Evolutionary conservation across 1,140 invertebrate species (phyloP).

Genomic region (Brachystomella parvula): DNA sequence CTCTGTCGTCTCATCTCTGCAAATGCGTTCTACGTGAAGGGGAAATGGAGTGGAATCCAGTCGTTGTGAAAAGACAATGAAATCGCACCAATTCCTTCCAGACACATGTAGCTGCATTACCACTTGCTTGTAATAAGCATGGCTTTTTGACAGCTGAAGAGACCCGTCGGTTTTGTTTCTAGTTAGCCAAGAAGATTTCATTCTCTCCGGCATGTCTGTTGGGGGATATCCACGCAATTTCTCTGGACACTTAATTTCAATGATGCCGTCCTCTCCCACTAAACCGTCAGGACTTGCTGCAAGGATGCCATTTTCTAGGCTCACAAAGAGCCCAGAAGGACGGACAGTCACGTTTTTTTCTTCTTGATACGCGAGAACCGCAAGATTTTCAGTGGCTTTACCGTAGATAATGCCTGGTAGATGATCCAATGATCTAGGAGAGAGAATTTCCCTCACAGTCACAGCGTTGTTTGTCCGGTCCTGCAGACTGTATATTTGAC

Average conservation of each 20-base stretch:
- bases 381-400: not conserved
- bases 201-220: not conserved
- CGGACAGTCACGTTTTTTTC: no score
- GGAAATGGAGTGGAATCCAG: not conserved
- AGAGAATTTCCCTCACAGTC: not conserved
- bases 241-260: not conserved
- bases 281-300: not conserved
- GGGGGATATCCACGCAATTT: not conserved
- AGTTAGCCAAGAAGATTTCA: not conserved
- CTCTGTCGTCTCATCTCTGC: not conserved
- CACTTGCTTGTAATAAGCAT: slow-evolving; percentile 29
- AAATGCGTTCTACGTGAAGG: slow-evolving; percentile 8
- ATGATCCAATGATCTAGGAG: not conserved
- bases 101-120: slow-evolving; percentile 27
- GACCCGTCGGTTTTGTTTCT: not conserved
- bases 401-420: not conserved
- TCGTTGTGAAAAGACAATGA: slow-evolving; percentile 33
- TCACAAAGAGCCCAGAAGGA: not conserved
- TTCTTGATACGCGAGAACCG: not conserved
- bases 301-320: not conserved
- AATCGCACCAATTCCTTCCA: slow-evolving; percentile 38
- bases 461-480: not conserved
- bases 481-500: not conserved
- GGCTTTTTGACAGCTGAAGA: slow-evolving; percentile 13
- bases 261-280: not conserved